Conservation (phyloP, 2,113 vertebrate genomes). For the Craseonycteris thonglongyai region DNA sequence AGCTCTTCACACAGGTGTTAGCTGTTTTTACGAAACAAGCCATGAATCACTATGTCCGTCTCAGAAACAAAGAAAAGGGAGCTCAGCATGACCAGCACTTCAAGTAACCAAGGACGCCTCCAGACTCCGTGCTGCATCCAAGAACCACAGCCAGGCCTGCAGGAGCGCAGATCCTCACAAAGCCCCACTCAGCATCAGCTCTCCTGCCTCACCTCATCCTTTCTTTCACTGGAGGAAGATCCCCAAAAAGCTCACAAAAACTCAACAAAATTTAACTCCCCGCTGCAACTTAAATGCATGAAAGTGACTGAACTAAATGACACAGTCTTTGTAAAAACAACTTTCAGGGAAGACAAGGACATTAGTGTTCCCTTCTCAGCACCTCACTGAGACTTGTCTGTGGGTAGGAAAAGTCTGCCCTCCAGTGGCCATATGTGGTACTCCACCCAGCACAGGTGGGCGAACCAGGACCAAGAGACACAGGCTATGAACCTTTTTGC, state of each 20-base stretch:
- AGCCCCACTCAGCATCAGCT: neutral
- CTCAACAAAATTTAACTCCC: neutral
- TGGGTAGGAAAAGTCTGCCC: neutral
- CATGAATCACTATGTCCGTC: neutral
- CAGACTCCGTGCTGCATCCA: neutral
- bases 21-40: neutral
- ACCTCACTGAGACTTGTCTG: neutral
- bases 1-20: neutral
- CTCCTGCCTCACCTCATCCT: neutral
- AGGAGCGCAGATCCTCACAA: neutral
- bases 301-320: neutral
- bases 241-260: neutral
- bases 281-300: neutral
- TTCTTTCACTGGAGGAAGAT: neutral
- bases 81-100: neutral
- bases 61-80: neutral
- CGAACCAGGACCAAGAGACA: neutral
- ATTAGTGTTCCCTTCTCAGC: neutral
- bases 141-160: neutral
- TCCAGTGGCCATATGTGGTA: neutral
- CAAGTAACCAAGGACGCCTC: neutral
- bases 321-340: neutral
- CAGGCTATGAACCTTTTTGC: neutral
- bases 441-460: fast-evolving
- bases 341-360: no score